Base-by-base conservation (phyloP, 2,113 vertebrate genomes). In the Gadus chalcogrammus region DNA sequence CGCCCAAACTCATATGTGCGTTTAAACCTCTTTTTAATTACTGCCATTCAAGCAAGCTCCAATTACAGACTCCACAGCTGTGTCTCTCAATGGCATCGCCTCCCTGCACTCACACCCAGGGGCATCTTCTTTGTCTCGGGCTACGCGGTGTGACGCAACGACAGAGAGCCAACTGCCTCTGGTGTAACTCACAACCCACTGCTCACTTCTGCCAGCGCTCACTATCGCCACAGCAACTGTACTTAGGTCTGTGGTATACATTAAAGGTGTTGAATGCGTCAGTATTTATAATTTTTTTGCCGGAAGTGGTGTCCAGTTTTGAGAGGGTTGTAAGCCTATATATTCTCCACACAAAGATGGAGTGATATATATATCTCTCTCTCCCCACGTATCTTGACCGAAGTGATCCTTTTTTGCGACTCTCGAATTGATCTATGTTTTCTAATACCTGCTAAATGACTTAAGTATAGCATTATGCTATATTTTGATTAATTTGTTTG, bases 331-430 rank as follows among this genome's bases (percentile, higher is more conserved):
- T 56, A 58, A 71, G 55, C 55, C 55, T n/a, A 13, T 35, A 35
- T 7, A 68, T 67, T 35, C 13, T 70, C 64, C 71, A 53, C 55
- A 67, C 73, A 74, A 76, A 61, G 69, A 70, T 77, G 64, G 48
- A 31, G 17, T 61, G 62, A 42, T 64, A 59, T 71, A 42, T 64
- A 59, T 71, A 74, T 65, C 74, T 70, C 6, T 35, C 31, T 35
- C 31, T 35, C 31, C 31, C 31, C 31, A 35, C 6, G 4, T 35
- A 35, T 35, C 31, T 35, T 35, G 31, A 35, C 31, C 6, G 31
- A 35, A 35, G 31, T 35, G 31, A 35, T 35, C 31, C 4, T 48
- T 48, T 12, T 48, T 13, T 48, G 42, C 13, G 42, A 48, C 42
- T 13, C 8, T 48, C 42, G 20, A 48, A 48, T 48, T 9, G 5